A percentile compares a stretch with the other conserved stretches of the same genome.
Evolutionary conservation across 2,113 vertebrate genomes (phyloP).

Genomic region (Microcebus griseorufus): DNA sequence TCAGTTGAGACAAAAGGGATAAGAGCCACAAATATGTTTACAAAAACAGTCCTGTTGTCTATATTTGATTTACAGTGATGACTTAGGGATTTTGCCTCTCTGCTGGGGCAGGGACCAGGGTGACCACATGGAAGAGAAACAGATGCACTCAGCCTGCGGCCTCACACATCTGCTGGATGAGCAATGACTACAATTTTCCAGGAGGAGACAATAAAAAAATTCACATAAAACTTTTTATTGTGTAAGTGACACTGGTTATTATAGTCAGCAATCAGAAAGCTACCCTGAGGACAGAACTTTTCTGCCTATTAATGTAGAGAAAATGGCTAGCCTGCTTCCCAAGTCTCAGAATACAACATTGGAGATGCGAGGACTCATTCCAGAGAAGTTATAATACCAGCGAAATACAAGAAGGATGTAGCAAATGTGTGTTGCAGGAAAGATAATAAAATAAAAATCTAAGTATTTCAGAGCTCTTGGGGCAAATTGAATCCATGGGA

Average conservation of each 20-base stretch:
- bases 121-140: conserved; percentile 69
- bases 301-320: conserved; percentile 67
- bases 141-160: conserved; percentile 78
- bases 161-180: conserved; percentile 77
- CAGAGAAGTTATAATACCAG: conserved; percentile 53
- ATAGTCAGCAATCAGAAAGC: conserved; percentile 80
- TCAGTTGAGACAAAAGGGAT: background rate
- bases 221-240: conserved; percentile 84
- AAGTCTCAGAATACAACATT: conserved; percentile 35
- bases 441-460: conserved; percentile 61
- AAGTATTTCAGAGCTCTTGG: conserved; percentile 54
- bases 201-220: conserved; percentile 81
- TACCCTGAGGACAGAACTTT: conserved; percentile 76
- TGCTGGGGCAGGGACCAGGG: conserved; percentile 53
- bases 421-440: conserved; percentile 57
- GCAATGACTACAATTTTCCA: conserved; percentile 78
- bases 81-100: conserved; percentile 73
- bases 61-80: conserved; percentile 25
- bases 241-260: conserved; percentile 83
- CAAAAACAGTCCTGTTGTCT: conserved; percentile 54
- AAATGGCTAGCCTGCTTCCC: conserved; percentile 68
- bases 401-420: conserved; percentile 43
- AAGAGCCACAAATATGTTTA: conserved; percentile 45
- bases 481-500: conserved; percentile 54
- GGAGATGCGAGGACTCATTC: conserved; percentile 70